Conservation (phyloP, 2,888 invertebrate species). For the Biston betularia region DNA sequence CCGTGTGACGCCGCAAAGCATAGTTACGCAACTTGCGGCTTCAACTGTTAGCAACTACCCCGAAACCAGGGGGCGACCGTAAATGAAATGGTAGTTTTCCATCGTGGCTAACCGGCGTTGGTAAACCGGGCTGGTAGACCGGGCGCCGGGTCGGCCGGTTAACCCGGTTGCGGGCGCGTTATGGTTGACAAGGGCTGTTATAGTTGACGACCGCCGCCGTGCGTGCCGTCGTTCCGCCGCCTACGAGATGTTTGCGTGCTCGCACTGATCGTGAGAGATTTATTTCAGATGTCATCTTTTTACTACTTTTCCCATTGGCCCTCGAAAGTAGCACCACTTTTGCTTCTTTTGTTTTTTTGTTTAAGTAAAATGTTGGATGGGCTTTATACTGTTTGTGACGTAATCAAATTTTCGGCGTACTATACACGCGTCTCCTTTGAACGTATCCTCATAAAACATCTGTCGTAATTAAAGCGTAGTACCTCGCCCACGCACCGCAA, state of each 20-base stretch:
- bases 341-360: slow-evolving; percentile 7
- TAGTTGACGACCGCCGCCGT: slow-evolving; percentile 69
- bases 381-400: not conserved
- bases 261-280: slow-evolving; percentile 23
- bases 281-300: slow-evolving; percentile 22
- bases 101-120: slow-evolving; percentile 68
- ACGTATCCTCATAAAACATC: slow-evolving; percentile 41
- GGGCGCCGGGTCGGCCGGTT: slow-evolving; percentile 58
- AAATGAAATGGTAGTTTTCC: slow-evolving; percentile 85
- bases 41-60: slow-evolving; percentile 77
- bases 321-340: slow-evolving; percentile 27
- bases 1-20: slow-evolving; percentile 70
- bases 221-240: slow-evolving; percentile 57
- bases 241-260: slow-evolving; percentile 68
- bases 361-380: not conserved
- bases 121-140: slow-evolving; percentile 57
- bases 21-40: slow-evolving; percentile 80
- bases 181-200: slow-evolving; percentile 84
- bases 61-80: slow-evolving; percentile 80
- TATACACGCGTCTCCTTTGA: slow-evolving; percentile 32
- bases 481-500: slow-evolving; percentile 60
- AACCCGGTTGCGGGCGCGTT: slow-evolving; percentile 78
- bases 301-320: slow-evolving; percentile 28
- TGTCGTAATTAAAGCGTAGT: slow-evolving; percentile 49
- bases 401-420: slow-evolving; percentile 21